phyloP scores from a whole-genome alignment of 92 coral and sea anemone species.

The Muricea muricata region DNA sequence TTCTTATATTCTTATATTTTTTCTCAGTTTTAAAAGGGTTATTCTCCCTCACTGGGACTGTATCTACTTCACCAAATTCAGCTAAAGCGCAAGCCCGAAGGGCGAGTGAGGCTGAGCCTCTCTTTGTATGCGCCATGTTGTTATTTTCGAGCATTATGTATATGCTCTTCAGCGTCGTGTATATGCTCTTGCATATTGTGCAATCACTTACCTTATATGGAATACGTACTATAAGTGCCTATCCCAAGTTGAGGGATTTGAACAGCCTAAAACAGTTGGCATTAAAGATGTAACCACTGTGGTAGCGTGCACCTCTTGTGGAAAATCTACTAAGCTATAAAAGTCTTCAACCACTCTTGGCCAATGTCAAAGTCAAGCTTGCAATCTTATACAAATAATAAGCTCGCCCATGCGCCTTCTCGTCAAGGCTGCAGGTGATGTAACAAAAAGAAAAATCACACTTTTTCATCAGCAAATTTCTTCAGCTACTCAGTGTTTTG shows the following conservation, averaged over 20 bases:
- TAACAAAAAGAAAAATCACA: neutral
- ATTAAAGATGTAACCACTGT: conserved; percentile 39
- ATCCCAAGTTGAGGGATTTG: conserved; percentile 6
- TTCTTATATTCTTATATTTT: too few relatives aligned
- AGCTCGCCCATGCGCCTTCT: conserved; percentile 35
- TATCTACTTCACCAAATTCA: too few relatives aligned
- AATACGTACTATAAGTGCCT: too few relatives aligned
- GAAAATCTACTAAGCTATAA: conserved; percentile 34
- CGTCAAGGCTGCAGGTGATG: conserved; percentile 19
- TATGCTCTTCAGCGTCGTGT: too few relatives aligned
- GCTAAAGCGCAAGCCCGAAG: too few relatives aligned
- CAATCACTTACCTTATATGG: too few relatives aligned
- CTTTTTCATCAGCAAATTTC: neutral
- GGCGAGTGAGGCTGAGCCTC: too few relatives aligned
- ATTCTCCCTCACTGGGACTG: too few relatives aligned
- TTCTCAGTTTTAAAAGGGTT: too few relatives aligned
- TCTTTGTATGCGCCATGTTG: too few relatives aligned
- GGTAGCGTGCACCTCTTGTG: conserved; percentile 54
- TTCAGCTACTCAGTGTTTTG: neutral
- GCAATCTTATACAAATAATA: neutral
- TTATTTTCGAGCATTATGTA: too few relatives aligned
- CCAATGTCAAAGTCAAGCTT: neutral
- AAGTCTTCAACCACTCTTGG: neutral
- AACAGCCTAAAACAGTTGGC: neutral
- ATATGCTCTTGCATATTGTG: too few relatives aligned